A percentile compares a stretch with the other conserved stretches of the same genome.
Evolutionary conservation across 2,797 vertebrate species (phyloP).

Genomic region (Tauraco hartlaubi): DNA sequence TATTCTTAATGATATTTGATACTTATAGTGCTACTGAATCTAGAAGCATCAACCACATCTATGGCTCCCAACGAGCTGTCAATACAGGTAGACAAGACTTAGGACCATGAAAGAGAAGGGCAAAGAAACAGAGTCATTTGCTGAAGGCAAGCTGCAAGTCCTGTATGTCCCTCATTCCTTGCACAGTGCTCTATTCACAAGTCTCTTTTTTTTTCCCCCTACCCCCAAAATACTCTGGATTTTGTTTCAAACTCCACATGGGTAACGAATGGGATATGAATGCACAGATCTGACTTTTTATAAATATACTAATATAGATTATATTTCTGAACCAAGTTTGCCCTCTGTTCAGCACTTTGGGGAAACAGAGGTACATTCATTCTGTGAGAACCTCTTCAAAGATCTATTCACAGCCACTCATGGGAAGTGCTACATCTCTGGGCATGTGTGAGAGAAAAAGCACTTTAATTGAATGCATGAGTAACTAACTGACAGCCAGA

Average conservation of each 20-base stretch:
- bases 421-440: slow-evolving; percentile 12
- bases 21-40: background rate
- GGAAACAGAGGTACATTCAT: slow-evolving; percentile 65
- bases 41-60: background rate
- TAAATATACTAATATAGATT: slow-evolving; percentile 7
- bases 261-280: background rate
- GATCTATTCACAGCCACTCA: slow-evolving; percentile 55
- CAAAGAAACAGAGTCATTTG: background rate
- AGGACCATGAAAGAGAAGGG: background rate
- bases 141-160: background rate
- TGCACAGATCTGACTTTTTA: slow-evolving; percentile 16
- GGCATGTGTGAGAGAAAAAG: slow-evolving; percentile 33
- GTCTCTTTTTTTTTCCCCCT: background rate
- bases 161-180: background rate
- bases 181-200: slow-evolving; percentile 14
- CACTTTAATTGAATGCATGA: slow-evolving; percentile 30
- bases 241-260: background rate
- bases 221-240: background rate
- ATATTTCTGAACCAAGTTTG: slow-evolving; percentile 40
- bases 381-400: slow-evolving; percentile 58
- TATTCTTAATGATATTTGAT: background rate
- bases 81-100: background rate
- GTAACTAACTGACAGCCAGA: slow-evolving; percentile 3
- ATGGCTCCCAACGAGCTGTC: background rate
- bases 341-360: slow-evolving; percentile 6